Conservation (phyloP, 2,113 vertebrate genomes). For the Pelecanoides urinatrix region DNA sequence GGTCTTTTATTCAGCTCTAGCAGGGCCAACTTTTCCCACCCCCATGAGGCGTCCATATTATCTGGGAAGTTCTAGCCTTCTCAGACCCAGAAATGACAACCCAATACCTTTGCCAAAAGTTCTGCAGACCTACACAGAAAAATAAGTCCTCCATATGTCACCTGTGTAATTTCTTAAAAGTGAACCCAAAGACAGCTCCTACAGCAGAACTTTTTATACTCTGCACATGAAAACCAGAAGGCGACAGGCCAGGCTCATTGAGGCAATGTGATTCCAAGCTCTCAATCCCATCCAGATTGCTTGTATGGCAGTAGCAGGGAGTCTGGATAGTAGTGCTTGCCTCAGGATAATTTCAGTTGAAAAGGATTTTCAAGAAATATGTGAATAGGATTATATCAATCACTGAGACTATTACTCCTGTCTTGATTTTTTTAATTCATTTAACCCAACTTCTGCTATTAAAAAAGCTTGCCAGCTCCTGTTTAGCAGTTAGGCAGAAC, state of each 20-base stretch:
- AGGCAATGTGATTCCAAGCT: background rate
- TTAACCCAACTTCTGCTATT: background rate
- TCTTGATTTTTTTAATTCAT: background rate
- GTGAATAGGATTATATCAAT: background rate
- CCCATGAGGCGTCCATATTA: background rate
- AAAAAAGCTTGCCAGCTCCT: background rate
- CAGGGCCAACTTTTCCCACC: background rate
- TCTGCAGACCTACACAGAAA: background rate
- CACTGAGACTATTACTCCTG: background rate
- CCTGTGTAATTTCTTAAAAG: background rate
- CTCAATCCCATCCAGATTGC: background rate
- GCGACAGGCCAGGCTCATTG: background rate
- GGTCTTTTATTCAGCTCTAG: background rate
- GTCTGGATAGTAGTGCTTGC: background rate
- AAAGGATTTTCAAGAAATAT: background rate
- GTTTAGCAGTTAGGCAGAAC: background rate
- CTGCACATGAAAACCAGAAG: background rate
- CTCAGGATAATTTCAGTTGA: background rate
- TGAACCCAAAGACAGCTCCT: background rate
- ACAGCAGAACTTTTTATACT: background rate
- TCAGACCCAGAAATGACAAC: background rate
- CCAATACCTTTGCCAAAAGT: background rate
- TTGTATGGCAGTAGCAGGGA: background rate
- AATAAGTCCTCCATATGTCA: background rate
- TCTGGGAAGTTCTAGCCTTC: background rate